Conservation (phyloP, 1,140 invertebrate genomes). For the Reticulitermes speratus region DNA sequence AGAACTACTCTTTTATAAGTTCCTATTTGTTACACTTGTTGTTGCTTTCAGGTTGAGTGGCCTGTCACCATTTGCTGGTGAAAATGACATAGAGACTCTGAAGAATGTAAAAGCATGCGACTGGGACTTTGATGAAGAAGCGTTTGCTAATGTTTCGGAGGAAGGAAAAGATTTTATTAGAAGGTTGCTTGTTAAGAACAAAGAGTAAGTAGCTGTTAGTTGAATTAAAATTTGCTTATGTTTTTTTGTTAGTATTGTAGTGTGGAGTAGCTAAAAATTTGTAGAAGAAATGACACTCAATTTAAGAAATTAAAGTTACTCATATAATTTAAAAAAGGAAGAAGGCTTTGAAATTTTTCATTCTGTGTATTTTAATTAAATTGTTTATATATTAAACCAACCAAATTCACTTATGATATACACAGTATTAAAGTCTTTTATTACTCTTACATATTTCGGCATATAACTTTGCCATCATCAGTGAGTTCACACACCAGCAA, state of each 20-base stretch:
- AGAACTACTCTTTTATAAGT: not conserved
- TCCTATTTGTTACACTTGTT: not conserved
- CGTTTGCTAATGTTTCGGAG: constrained; percentile 89
- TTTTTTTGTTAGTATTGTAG: not conserved
- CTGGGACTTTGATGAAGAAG: constrained; percentile 97
- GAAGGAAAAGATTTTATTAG: constrained; percentile 98
- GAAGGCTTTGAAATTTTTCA: too few relatives aligned
- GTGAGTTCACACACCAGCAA: too few relatives aligned
- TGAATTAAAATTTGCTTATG: not conserved
- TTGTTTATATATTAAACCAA: too few relatives aligned
- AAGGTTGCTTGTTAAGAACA: constrained; percentile 87
- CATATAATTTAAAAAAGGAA: too few relatives aligned
- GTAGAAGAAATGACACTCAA: not conserved
- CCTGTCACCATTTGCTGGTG: constrained; percentile 96
- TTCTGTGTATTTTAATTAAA: too few relatives aligned
- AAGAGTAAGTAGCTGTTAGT: constrained; percentile 68
- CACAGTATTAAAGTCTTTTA: too few relatives aligned
- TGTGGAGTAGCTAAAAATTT: not conserved
- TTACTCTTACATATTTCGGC: too few relatives aligned
- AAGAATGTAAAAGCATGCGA: constrained; percentile 98
- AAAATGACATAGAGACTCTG: constrained; percentile 96
- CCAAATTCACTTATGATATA: too few relatives aligned
- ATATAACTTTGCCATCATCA: too few relatives aligned
- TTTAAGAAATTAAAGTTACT: too few relatives aligned
- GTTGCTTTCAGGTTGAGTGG: constrained; percentile 75